Evolutionary conservation across 2,113 vertebrate genomes (phyloP).

Genomic region (Tragelaphus scriptus): DNA sequence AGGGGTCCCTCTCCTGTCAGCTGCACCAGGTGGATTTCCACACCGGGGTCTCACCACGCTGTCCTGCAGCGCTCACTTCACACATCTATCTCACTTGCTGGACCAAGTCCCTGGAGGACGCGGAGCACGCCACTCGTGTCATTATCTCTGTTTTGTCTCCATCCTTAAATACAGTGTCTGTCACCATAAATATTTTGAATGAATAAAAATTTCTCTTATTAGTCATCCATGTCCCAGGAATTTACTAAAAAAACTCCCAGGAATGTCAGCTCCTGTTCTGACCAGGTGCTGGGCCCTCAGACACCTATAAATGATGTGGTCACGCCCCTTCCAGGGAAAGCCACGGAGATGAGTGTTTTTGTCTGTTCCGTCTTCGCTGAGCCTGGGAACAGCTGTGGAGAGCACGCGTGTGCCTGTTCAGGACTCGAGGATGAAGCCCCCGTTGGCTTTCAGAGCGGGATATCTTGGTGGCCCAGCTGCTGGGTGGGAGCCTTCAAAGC

Average conservation of each 20-base stretch:
- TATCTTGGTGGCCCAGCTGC: background rate
- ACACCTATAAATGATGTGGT: background rate
- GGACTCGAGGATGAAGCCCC: background rate
- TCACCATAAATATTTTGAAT: background rate
- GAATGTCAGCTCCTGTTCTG: background rate
- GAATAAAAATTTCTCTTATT: background rate
- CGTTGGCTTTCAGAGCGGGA: background rate
- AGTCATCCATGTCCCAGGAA: background rate
- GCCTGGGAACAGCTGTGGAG: background rate
- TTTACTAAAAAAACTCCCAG: background rate
- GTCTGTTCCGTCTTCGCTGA: background rate
- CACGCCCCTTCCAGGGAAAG: background rate
- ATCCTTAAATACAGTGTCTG: background rate
- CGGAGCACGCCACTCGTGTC: background rate
- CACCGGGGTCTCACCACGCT: background rate
- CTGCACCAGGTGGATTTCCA: background rate
- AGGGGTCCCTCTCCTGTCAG: background rate
- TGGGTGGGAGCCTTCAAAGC: background rate
- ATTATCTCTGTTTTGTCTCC: background rate
- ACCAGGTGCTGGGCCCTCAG: background rate
- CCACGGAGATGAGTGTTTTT: background rate
- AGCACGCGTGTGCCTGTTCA: background rate
- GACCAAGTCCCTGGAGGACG: background rate
- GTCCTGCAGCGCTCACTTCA: background rate
- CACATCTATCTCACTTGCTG: background rate